Conservation (phyloP, 1,140 invertebrate genomes). For the Drosophila setifemur region DNA sequence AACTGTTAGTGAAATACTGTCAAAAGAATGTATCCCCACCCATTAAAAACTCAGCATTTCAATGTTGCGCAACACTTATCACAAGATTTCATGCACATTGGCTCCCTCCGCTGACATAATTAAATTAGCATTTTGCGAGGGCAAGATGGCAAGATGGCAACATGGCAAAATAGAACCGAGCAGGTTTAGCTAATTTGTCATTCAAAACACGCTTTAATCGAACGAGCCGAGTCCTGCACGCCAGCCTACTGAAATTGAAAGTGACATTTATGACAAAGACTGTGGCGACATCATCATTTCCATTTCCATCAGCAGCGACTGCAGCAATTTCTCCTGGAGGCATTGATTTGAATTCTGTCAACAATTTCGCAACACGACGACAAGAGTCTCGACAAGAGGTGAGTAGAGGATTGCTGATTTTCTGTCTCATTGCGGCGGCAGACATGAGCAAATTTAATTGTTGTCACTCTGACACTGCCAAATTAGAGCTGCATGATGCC, state of each 20-base stretch:
- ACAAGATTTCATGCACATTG: slow-evolving; percentile 14
- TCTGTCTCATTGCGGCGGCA: slow-evolving; percentile 16
- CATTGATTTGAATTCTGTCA: slow-evolving; percentile 77
- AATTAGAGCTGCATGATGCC: slow-evolving; percentile 36
- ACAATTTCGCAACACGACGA: slow-evolving; percentile 60
- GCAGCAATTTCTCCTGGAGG: slow-evolving; percentile 14
- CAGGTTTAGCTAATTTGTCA: slow-evolving; percentile 58
- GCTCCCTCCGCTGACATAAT: slow-evolving; percentile 36
- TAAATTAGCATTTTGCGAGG: slow-evolving; percentile 38
- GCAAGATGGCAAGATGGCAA: neutral
- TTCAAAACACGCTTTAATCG: slow-evolving; percentile 69
- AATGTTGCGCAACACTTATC: neutral
- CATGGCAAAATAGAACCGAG: slow-evolving; percentile 7
- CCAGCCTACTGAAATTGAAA: slow-evolving; percentile 62
- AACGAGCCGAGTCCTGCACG: slow-evolving; percentile 38
- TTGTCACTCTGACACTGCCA: slow-evolving; percentile 55
- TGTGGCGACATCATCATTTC: slow-evolving; percentile 22
- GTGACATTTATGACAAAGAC: slow-evolving; percentile 71
- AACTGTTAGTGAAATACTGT: too few relatives aligned
- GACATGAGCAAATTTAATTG: slow-evolving; percentile 59
- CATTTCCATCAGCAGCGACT: slow-evolving; percentile 23
- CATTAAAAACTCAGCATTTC: too few relatives aligned
- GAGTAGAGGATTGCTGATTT: slow-evolving; percentile 19
- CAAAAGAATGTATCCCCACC: too few relatives aligned
- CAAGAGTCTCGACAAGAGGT: slow-evolving; percentile 34